Evolutionary conservation across 2,113 vertebrate species (phyloP).

Genomic region (Eupsittula cactorum): DNA sequence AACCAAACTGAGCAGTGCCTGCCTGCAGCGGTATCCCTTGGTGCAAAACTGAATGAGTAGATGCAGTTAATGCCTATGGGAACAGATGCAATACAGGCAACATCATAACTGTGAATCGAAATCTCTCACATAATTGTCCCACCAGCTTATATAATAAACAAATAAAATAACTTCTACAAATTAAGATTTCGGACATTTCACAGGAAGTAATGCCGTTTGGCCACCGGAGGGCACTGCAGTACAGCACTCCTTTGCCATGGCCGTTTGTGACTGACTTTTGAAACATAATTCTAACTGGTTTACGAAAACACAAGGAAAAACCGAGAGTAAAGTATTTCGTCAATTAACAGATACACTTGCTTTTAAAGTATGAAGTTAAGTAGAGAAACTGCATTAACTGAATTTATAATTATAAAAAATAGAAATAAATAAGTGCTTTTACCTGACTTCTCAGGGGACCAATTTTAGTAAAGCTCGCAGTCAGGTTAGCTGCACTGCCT

Average conservation of each 20-base stretch:
- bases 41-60: slow-evolving; percentile 89
- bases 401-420: background rate
- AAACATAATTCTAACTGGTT: background rate
- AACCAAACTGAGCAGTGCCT: slow-evolving; percentile 91
- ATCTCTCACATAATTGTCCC: background rate
- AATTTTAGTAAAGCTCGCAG: slow-evolving; percentile 90
- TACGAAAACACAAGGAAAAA: background rate
- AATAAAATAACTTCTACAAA: background rate
- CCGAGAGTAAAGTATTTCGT: background rate
- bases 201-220: background rate
- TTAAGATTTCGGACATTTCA: background rate
- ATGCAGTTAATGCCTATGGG: slow-evolving; percentile 85
- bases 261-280: background rate
- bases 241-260: background rate
- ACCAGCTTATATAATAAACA: background rate
- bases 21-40: slow-evolving; percentile 93
- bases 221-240: slow-evolving; percentile 33
- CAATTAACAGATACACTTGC: background rate
- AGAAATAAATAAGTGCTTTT: background rate
- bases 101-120: background rate
- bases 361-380: background rate
- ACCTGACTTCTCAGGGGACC: slow-evolving; percentile 89
- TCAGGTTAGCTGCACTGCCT: slow-evolving; percentile 76
- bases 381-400: background rate
- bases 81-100: background rate